Evolutionary conservation across 2,113 vertebrate genomes (phyloP), one percentile per base, ranked within the genome.

Genomic region (Pseudorasbora parva): DNA sequence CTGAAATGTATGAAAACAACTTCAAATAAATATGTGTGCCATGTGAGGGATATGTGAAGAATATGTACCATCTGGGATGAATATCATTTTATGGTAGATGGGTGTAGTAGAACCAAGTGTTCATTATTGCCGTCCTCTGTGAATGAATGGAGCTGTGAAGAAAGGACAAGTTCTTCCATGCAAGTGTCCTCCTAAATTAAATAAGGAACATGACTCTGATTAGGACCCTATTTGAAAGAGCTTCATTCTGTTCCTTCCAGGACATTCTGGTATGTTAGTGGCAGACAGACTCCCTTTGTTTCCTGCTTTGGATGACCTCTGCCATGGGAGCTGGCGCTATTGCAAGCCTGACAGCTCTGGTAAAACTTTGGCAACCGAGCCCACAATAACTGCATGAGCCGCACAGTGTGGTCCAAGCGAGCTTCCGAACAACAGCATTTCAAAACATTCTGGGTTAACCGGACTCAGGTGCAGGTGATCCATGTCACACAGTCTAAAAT

Each of bases 121-220:
- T 88, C 33, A 86, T 83, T 86, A 54, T 59, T 86, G 74, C 86
- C 25, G 83, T 64, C 62, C 84, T 57, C 59, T 87, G 89, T 56
- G 88, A 91, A 92, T 89, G 86, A 90, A 88, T 87, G 81, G 41
- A 85, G 51, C 78, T 85, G 74, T 89, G 56, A 89, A 90, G 78
- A 91, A 84, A 73, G 30, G 77, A 81, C 89, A 86, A 90, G 84
- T 86, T 85, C 85, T 59, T 90, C 74, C 85, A 85, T 64, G 62
- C 69, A 17, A 91, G 75, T 85, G 87, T 89, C 88, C 66, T 88
- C 87, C 82, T 83, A 92, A 94, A 95, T 93, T 88, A 56, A 93
- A 93, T 92, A 73, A 94, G 86, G 82, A 93, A 90, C 92, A 94
- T 94, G 93, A 94, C 93, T 93, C 90, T 90, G 87, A 94, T 95